Evolutionary conservation across 2,113 vertebrate genomes (phyloP).

Genomic region (Axis porcinus): DNA sequence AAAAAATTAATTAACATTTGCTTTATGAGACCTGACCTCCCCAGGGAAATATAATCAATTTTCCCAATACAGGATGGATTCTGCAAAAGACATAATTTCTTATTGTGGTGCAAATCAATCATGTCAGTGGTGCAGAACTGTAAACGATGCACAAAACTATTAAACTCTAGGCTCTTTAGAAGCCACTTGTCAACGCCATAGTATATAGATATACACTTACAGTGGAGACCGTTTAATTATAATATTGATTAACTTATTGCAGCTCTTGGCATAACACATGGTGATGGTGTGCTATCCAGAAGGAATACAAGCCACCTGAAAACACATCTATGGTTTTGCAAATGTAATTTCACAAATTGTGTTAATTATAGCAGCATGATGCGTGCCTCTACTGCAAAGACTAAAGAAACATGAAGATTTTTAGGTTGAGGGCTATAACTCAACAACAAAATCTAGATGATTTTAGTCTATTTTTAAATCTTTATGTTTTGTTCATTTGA

Average conservation of each 20-base stretch:
- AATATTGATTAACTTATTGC: slow-evolving; percentile 77
- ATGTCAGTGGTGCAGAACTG: slow-evolving; percentile 77
- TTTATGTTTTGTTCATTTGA: not conserved
- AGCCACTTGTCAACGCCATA: slow-evolving; percentile 69
- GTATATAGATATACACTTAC: slow-evolving; percentile 74
- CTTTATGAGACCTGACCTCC: slow-evolving; percentile 74
- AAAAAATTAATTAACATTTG: slow-evolving; percentile 87
- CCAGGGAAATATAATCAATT: slow-evolving; percentile 82
- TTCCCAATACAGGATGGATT: slow-evolving; percentile 68
- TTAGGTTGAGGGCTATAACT: not conserved
- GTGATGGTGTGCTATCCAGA: slow-evolving; percentile 54
- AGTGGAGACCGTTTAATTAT: slow-evolving; percentile 74
- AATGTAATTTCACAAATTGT: slow-evolving; percentile 52
- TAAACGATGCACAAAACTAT: slow-evolving; percentile 81
- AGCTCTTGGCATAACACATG: slow-evolving; percentile 66
- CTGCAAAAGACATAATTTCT: slow-evolving; percentile 79
- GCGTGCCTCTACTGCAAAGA: not conserved
- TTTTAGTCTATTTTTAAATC: not conserved
- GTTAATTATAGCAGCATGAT: slow-evolving; percentile 14
- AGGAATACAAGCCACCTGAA: slow-evolving; percentile 51
- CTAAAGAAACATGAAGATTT: not conserved
- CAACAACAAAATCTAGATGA: not conserved
- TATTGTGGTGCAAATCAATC: slow-evolving; percentile 85
- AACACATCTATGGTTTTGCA: slow-evolving; percentile 24
- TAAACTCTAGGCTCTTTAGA: slow-evolving; percentile 69